Base-by-base conservation (phyloP, 2,113 vertebrate genomes). In the Aegypius monachus region DNA sequence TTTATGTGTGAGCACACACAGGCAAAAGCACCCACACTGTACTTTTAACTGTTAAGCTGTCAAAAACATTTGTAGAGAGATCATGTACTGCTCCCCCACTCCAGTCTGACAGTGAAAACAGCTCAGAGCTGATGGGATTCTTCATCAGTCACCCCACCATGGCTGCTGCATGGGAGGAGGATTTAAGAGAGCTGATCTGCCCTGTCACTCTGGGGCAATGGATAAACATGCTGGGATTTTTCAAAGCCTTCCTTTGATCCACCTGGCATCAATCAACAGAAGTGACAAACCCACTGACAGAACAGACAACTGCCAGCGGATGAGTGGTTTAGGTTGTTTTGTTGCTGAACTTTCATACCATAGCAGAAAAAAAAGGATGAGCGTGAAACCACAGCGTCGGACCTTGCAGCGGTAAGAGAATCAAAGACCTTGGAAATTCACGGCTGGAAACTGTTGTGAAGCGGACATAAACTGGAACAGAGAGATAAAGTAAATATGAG, bases 211-310 rank as follows among this genome's bases (percentile, higher is more conserved):
- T 90, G 83, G 96, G 88, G 78, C 93, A 79, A 43, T 31, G 61
- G 96, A 95, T 92, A 96, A 97, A 97, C 68, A 93, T 1, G 9
- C 85, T 72, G 72, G 38, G 61, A 82, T 94, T 95, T 94, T 88
- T 84, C 90, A 61, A 97, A 97, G 66, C 65, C 81, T 97, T 97
- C 86, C 93, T 96, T 74, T 68, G 90, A 94, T 92, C 88, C 91
- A 91, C 80, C 67, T 92, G 79, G 61, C 93, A 98, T 98, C 95
- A 96, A 97, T 98, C 97, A 97, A 88, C 47, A 50, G 10, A 94
- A 95, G 55, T 75, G 77, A 96, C 93, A 97, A 94, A 95, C 74
- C 73, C 96, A 90, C 48, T 93, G 97, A 97, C 80, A 96, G 84
- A 88, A 78, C 26, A 95, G 91, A 81, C 15, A 78, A 66, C 82